phyloP scores from a whole-genome alignment of 2,113 vertebrate species.

The Trinectes maculatus region DNA sequence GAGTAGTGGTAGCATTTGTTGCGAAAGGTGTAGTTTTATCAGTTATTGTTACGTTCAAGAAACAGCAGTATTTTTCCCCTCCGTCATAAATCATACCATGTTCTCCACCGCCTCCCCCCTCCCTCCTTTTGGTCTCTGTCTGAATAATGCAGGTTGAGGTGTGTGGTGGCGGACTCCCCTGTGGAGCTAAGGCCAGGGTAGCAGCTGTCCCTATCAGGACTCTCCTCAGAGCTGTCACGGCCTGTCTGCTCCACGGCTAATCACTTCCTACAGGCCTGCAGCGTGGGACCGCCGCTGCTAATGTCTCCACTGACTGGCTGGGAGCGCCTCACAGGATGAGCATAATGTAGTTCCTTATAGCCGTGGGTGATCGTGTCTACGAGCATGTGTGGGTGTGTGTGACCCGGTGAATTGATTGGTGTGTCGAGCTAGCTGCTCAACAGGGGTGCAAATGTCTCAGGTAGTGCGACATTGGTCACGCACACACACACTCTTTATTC shows the following conservation, averaged over 20 bases:
- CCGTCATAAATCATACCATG: conserved; percentile 15
- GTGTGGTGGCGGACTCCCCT: conserved; percentile 48
- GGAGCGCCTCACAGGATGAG: conserved; percentile 28
- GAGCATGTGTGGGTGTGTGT: conserved; percentile 1
- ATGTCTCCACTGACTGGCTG: conserved; percentile 48
- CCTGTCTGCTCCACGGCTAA: conserved; percentile 74
- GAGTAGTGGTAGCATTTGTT: not conserved
- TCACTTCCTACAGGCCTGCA: conserved; percentile 68
- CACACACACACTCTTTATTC: conserved; percentile 20
- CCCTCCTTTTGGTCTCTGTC: conserved; percentile 12
- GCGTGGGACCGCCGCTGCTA: conserved; percentile 54
- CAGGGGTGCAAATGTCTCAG: conserved; percentile 53
- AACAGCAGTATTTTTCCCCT: conserved; percentile 14
- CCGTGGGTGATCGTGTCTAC: conserved; percentile 1
- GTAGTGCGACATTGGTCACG: conserved; percentile 52
- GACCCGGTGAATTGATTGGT: conserved; percentile 48
- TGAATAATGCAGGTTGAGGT: conserved; percentile 58
- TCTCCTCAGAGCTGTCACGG: conserved; percentile 72
- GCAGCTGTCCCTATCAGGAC: conserved; percentile 76
- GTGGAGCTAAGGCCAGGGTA: conserved; percentile 60
- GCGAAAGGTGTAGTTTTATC: not conserved
- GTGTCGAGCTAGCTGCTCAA: conserved; percentile 50
- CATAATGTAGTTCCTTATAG: conserved; percentile 22
- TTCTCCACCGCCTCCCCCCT: conserved; percentile 11
- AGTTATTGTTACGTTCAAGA: not conserved